Evolutionary conservation across 92 coral and sea anemone genomes (phyloP), one percentile per base, ranked within the genome.

Genomic region (Zoanthus gigantus): DNA sequence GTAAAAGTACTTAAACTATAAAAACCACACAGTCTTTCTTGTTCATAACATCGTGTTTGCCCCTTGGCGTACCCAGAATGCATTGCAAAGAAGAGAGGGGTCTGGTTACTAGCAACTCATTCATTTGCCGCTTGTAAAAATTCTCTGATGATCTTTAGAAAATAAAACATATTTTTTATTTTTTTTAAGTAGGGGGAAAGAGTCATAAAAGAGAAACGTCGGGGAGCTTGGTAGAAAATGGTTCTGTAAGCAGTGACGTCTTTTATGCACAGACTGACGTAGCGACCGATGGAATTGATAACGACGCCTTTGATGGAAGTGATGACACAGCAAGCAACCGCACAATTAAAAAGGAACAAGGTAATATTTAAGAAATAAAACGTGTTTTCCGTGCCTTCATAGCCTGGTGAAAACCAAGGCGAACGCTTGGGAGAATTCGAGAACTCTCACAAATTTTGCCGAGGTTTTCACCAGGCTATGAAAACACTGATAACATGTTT

Each of bases 251-350:
- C 56, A 45, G 15, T 28, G 57, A 37, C 57, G 84, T 9, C 34
- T 14, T 58, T 14, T 79, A 79, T 17, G 84, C 84, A 44, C 72
- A 79, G 34, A 50, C 47, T 28, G 56, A 13, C 72, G 9, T 63
- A 17, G n/a, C 69, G 17, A n/a, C 52, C 30, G 18, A 42, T 12
- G 84, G 84, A 65, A 79, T 79, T 13, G 42, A 69, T 50, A 79
- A 79, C 84, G 72, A 79, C 18, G 84, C 72, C 54, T 79, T 79
- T 79, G 72, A 60, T 52, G 53, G 31, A 44, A 60, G 67, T 47
- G 44, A 18, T 56, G 83, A n/a, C 56, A 14, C 50, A 77, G n/a
- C 31, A 13, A 79, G 47, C 16, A 45, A 79, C n/a, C 11, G 13
- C 52, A 14, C 4, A 6, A 34, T 10, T 6, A 75, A 7, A 75